phyloP scores from a whole-genome alignment of 2,113 vertebrate genomes.

The Rhadina sibilatrix region DNA sequence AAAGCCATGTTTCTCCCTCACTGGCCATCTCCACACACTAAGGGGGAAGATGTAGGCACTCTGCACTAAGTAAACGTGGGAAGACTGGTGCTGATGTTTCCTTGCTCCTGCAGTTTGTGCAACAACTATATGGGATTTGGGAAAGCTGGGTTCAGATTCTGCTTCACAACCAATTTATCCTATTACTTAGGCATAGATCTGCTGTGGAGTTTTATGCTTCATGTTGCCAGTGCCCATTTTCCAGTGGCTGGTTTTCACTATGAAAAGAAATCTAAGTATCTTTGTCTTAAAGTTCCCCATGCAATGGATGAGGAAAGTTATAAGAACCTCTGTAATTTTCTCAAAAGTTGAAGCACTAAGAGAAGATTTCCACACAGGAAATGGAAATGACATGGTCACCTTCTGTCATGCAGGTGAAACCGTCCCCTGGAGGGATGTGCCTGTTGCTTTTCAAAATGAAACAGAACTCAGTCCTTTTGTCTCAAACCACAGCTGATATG shows the following conservation, averaged over 20 bases:
- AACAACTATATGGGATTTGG: neutral
- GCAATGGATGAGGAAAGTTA: neutral
- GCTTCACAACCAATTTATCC: neutral
- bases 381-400: neutral
- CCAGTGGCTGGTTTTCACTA: neutral
- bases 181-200: neutral
- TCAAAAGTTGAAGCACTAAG: neutral
- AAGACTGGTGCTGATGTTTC: neutral
- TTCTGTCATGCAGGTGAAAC: neutral
- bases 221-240: fast-evolving
- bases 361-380: neutral
- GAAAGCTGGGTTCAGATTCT: neutral
- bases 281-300: neutral
- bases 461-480: neutral
- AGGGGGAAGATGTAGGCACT: neutral
- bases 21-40: neutral
- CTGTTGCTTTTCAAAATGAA: neutral
- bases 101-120: neutral
- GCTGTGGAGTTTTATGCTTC: neutral
- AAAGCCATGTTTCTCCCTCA: neutral
- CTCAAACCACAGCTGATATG: neutral
- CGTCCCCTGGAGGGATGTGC: neutral
- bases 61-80: neutral
- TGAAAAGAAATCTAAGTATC: neutral
- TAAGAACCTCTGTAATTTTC: neutral